A percentile compares a stretch with the other conserved stretches of the same genome.
Conservation (phyloP, 2,888 invertebrate species). For the Priapulus caudatus region DNA sequence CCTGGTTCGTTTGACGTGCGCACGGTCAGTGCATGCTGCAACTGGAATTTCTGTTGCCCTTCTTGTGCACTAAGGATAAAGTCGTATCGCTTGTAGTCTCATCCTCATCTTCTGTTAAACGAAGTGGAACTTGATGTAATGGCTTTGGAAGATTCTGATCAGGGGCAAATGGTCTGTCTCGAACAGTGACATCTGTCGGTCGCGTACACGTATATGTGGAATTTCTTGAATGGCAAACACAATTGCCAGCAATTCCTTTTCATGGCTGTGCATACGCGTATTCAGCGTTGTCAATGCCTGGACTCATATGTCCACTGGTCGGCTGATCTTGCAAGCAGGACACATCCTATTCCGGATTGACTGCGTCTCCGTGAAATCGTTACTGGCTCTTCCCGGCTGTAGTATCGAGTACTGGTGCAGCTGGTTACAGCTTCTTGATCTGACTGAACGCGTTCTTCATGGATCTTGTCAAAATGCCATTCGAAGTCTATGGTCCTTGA, state of each 20-base stretch:
- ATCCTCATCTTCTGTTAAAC: constrained; percentile 16
- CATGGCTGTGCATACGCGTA: background rate
- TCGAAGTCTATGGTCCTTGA: background rate
- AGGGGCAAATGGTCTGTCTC: constrained; percentile 10
- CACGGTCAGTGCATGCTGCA: no score
- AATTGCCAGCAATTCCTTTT: constrained; percentile 1
- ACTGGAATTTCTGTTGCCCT: constrained; percentile 17
- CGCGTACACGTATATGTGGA: background rate
- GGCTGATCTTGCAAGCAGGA: constrained; percentile 1
- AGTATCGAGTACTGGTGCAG: constrained; percentile 18
- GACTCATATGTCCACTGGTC: constrained; percentile 3
- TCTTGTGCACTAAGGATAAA: constrained; percentile 13
- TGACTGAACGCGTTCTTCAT: background rate
- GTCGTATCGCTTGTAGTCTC: constrained; percentile 15
- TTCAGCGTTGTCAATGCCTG: background rate
- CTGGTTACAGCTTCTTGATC: constrained; percentile 15
- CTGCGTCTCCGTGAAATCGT: background rate
- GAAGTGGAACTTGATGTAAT: constrained; percentile 13
- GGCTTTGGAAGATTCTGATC: constrained; percentile 15
- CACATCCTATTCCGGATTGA: background rate
- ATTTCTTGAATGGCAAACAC: constrained; percentile 4
- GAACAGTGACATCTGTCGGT: background rate
- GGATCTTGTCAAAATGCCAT: constrained; percentile 3
- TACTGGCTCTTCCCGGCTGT: constrained; percentile 10
- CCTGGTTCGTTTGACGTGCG: constrained; percentile 8